A percentile compares a stretch with the other conserved stretches of the same genome.
These are phyloP conservation scores for Tuta absoluta DNA, from an alignment of 2,888 invertebrate species.

Conservation along the genomic window DNA sequence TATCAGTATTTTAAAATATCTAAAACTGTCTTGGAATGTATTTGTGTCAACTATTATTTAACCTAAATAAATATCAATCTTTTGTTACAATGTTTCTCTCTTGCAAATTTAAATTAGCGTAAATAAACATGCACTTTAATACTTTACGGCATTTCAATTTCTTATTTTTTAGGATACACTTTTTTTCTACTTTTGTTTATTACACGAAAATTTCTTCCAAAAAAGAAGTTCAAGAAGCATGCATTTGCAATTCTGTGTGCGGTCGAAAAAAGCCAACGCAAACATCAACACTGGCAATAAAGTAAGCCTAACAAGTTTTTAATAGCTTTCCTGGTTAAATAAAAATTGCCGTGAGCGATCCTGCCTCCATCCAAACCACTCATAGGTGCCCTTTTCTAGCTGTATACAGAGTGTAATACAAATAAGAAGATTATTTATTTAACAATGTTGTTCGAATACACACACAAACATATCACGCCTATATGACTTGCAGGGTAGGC, in stretches of 20 bases:
- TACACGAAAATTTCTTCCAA: too few species aligned
- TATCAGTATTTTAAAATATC: not conserved
- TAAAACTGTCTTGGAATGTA: not conserved
- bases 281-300: conserved; percentile 12
- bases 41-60: not conserved
- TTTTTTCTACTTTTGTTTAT: too few species aligned
- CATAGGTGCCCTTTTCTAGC: conserved; percentile 11
- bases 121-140: too few species aligned
- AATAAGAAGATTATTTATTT: not conserved
- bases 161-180: too few species aligned
- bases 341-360: conserved; percentile 19
- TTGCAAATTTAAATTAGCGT: too few species aligned
- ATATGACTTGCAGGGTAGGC: too few species aligned
- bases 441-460: too few species aligned
- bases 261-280: not conserved
- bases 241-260: not conserved
- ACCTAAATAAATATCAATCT: too few species aligned
- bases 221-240: not conserved
- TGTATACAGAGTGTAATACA: not conserved
- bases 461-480: too few species aligned
- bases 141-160: too few species aligned
- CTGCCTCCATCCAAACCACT: not conserved
- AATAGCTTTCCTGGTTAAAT: conserved; percentile 24
- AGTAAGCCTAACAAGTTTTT: conserved; percentile 14
- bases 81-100: too few species aligned